Evolutionary conservation across 2,113 vertebrate species (phyloP).

Genomic region (Capreolus pygargus): DNA sequence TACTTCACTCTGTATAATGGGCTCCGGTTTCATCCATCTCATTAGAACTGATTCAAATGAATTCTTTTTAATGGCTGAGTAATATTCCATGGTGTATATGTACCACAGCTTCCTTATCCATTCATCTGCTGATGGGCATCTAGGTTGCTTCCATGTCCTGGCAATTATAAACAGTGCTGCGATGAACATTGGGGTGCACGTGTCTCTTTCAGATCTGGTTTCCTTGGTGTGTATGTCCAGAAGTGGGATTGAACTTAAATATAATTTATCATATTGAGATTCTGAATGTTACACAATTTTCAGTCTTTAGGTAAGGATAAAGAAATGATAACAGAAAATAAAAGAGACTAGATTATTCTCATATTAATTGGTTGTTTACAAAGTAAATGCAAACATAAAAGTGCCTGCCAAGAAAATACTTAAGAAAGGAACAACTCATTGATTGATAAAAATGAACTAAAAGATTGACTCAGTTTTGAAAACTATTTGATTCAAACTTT

Average conservation of each 20-base stretch:
- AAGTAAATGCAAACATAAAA: background rate
- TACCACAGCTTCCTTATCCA: no score
- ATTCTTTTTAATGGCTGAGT: no score
- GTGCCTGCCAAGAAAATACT: background rate
- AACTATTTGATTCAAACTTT: background rate
- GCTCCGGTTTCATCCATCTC: no score
- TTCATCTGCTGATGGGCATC: no score
- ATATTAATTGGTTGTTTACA: background rate
- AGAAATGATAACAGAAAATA: conserved; percentile 24
- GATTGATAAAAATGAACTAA: background rate
- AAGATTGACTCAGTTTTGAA: background rate
- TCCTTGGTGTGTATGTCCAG: no score
- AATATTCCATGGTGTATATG: no score
- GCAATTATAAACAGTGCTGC: no score
- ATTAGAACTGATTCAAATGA: no score
- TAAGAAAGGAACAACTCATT: background rate
- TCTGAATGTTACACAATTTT: background rate
- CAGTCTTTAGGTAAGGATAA: background rate
- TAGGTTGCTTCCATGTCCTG: no score
- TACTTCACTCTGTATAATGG: no score
- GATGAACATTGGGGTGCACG: no score
- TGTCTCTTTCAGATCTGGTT: no score
- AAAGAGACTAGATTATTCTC: background rate
- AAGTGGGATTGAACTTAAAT: background rate
- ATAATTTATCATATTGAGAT: background rate